Percentiles rank a stretch among this genome's conserved stretches.
phyloP scores from a whole-genome alignment of 2,888 invertebrate species.

The Theretra japonica region DNA sequence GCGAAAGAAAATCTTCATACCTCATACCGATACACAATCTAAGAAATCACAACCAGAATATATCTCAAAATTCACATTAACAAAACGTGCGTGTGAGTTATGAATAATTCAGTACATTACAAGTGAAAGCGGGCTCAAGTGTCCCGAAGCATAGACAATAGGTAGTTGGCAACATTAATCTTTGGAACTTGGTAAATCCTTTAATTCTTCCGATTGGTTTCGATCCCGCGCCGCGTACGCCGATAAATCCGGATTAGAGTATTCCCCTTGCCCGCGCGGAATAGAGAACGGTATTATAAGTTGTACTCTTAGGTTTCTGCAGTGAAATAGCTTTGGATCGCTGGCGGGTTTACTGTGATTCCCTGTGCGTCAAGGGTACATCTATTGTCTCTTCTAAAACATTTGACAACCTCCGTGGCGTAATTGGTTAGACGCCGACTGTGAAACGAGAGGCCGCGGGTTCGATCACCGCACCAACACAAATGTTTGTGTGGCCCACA shows the following conservation, averaged over 20 bases:
- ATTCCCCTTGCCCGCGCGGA: conserved; percentile 52
- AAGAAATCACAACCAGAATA: not conserved
- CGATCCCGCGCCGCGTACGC: conserved; percentile 47
- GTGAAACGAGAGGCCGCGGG: no score
- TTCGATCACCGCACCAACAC: no score
- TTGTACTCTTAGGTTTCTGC: not conserved
- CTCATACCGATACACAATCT: not conserved
- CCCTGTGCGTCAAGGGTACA: not conserved
- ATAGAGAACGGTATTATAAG: conserved; percentile 18
- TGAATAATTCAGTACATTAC: conserved; percentile 27
- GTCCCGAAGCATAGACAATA: conserved; percentile 45
- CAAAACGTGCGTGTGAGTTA: not conserved
- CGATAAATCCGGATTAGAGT: conserved; percentile 71
- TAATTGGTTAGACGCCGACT: no score
- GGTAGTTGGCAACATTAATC: conserved; percentile 57
- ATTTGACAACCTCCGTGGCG: no score
- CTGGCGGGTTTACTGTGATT: not conserved
- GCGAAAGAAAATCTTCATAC: no score
- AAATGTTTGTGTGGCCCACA: no score
- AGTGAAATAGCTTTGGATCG: not conserved
- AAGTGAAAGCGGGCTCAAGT: conserved; percentile 20
- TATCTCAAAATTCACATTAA: not conserved
- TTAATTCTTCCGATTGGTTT: conserved; percentile 65
- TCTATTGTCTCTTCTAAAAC: not conserved
- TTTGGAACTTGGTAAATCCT: conserved; percentile 66